phyloP scores from a whole-genome alignment of 2,888 invertebrate genomes.

The Scrobipalpa costella region DNA sequence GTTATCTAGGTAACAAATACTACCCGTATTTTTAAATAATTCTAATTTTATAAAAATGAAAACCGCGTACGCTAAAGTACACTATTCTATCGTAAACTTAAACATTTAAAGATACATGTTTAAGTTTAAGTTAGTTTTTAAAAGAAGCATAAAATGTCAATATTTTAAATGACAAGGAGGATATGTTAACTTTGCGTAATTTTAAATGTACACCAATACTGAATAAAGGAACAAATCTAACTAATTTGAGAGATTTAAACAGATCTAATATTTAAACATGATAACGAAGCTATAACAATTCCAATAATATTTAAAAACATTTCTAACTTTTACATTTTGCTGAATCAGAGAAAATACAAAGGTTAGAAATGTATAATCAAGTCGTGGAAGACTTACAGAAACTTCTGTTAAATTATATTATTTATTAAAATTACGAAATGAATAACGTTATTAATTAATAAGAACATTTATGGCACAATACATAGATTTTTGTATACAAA shows the following conservation, averaged over 20 bases:
- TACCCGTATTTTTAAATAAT: conserved; percentile 34
- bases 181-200: conserved; percentile 63
- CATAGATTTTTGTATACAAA: conserved; percentile 29
- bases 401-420: conserved; percentile 26
- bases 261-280: conserved; percentile 36
- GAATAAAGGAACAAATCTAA: conserved; percentile 42
- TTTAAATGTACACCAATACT: conserved; percentile 31
- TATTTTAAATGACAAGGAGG: conserved; percentile 49
- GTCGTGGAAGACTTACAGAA: conserved; percentile 50
- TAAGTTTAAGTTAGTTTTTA: conserved; percentile 37
- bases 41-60: conserved; percentile 33
- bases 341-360: conserved; percentile 26
- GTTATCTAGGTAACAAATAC: conserved; percentile 29
- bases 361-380: conserved; percentile 23
- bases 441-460: neutral
- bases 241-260: conserved; percentile 36
- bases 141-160: conserved; percentile 44
- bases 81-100: conserved; percentile 25
- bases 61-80: conserved; percentile 21
- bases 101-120: conserved; percentile 31
- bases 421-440: conserved; percentile 9
- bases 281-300: conserved; percentile 38
- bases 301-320: conserved; percentile 25
- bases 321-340: conserved; percentile 7
- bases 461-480: conserved; percentile 30